These are phyloP conservation scores for Hydrophis major DNA, from an alignment of 2,797 vertebrate genomes.

Conservation along the genomic window DNA sequence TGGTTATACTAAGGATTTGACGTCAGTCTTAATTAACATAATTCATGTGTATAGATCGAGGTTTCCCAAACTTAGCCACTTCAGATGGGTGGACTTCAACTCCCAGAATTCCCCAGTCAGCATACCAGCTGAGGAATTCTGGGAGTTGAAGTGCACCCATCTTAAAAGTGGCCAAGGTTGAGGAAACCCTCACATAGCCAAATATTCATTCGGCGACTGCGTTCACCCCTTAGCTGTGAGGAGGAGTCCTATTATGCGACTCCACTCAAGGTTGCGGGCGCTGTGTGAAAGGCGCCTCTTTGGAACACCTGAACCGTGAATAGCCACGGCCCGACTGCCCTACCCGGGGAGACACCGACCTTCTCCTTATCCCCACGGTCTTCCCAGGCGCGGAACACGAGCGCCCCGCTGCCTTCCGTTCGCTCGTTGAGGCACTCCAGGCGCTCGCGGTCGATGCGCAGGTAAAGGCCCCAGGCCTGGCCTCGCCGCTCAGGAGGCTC, in stretches of 20 bases:
- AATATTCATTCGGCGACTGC: not conserved
- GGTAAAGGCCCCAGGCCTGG: slow-evolving; percentile 85
- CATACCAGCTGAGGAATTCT: not conserved
- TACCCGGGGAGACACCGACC: slow-evolving; percentile 65
- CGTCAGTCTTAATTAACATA: not conserved
- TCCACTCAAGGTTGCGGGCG: not conserved
- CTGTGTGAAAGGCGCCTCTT: not conserved
- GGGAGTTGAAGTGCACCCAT: not conserved
- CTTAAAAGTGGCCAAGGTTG: not conserved
- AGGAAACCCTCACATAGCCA: not conserved
- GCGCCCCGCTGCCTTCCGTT: slow-evolving; percentile 86
- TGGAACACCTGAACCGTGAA: not conserved
- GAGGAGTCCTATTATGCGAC: not conserved
- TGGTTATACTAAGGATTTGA: not conserved
- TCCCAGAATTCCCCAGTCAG: not conserved
- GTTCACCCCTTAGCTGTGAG: not conserved
- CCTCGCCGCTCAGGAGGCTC: slow-evolving; percentile 85
- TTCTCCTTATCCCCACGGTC: slow-evolving; percentile 81
- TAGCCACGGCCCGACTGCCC: not conserved
- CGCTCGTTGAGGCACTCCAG: slow-evolving; percentile 95
- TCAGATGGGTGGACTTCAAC: not conserved
- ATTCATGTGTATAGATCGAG: not conserved
- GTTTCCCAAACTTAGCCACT: not conserved
- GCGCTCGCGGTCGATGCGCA: slow-evolving; percentile 86
- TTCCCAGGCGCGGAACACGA: slow-evolving; percentile 95